Conservation (phyloP, 2,888 invertebrate species). For the Erpobdella octoculata region DNA sequence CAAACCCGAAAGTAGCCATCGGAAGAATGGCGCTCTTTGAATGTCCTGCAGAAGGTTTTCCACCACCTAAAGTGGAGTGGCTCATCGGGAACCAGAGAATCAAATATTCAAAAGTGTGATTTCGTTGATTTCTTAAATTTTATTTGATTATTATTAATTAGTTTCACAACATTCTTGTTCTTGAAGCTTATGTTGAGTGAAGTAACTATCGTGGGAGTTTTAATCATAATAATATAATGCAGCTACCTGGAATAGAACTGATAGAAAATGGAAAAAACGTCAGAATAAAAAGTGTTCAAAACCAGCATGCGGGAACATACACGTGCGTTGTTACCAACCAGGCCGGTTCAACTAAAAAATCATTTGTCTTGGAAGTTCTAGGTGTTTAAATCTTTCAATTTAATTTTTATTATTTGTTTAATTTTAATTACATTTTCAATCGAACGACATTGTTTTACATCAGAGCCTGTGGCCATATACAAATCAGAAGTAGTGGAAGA, state of each 20-base stretch:
- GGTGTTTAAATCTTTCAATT: too few species aligned
- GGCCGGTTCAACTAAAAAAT: constrained; percentile 51
- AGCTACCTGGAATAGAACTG: neutral
- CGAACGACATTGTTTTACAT: constrained; percentile 8
- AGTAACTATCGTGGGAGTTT: too few species aligned
- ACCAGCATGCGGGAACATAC: constrained; percentile 51
- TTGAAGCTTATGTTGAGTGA: too few species aligned
- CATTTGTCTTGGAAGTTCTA: constrained; percentile 47
- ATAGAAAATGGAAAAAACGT: constrained; percentile 39
- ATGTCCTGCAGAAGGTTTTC: constrained; percentile 53
- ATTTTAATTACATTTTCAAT: too few species aligned
- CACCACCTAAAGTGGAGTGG: constrained; percentile 48
- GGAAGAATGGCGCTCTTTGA: constrained; percentile 49
- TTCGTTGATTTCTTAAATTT: too few species aligned
- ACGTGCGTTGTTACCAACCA: constrained; percentile 54
- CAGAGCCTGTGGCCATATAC: constrained; percentile 35
- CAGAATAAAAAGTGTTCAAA: constrained; percentile 41
- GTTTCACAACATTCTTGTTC: too few species aligned
- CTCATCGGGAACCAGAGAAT: constrained; percentile 33
- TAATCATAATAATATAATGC: too few species aligned
- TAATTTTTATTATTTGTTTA: neutral
- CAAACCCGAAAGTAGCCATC: constrained; percentile 45
- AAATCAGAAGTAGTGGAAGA: constrained; percentile 31
- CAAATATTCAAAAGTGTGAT: too few species aligned
- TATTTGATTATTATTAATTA: too few species aligned